phyloP scores from a whole-genome alignment of 2,797 vertebrate genomes.

The Eulemur rubriventer region DNA sequence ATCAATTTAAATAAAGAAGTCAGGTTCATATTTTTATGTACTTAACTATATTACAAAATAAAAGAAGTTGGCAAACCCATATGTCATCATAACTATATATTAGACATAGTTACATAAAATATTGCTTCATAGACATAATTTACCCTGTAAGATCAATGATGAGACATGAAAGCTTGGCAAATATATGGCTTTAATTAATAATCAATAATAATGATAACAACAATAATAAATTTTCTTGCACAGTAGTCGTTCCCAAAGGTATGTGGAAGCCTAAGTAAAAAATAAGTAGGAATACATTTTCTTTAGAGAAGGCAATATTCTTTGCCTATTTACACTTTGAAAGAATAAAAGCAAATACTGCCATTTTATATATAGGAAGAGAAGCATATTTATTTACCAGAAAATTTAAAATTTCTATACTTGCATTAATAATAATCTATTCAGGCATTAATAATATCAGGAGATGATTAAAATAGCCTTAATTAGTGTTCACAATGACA shows the following conservation, averaged over 20 bases:
- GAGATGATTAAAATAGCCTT: neutral
- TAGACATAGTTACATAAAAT: conserved; percentile 52
- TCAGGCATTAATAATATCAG: neutral
- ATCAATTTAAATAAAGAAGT: conserved; percentile 63
- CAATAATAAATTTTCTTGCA: conserved; percentile 67
- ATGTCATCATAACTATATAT: conserved; percentile 50
- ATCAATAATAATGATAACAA: conserved; percentile 75
- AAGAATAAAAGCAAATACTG: neutral
- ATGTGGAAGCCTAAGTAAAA: conserved; percentile 14
- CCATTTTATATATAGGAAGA: neutral
- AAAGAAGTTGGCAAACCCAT: conserved; percentile 50
- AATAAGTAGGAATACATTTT: neutral
- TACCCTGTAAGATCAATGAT: conserved; percentile 39
- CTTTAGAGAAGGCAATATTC: neutral
- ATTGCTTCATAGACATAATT: conserved; percentile 10
- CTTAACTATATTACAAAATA: conserved; percentile 63
- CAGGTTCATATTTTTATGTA: conserved; percentile 59
- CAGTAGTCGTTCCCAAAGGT: conserved; percentile 31
- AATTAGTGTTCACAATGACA: neutral
- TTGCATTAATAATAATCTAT: neutral
- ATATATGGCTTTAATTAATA: conserved; percentile 75
- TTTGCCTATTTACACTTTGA: neutral
- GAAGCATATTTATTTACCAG: neutral
- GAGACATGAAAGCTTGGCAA: conserved; percentile 48
- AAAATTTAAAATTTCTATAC: neutral